phyloP scores from a whole-genome alignment of 2,797 vertebrate genomes.

The Danio jaintianensis region DNA sequence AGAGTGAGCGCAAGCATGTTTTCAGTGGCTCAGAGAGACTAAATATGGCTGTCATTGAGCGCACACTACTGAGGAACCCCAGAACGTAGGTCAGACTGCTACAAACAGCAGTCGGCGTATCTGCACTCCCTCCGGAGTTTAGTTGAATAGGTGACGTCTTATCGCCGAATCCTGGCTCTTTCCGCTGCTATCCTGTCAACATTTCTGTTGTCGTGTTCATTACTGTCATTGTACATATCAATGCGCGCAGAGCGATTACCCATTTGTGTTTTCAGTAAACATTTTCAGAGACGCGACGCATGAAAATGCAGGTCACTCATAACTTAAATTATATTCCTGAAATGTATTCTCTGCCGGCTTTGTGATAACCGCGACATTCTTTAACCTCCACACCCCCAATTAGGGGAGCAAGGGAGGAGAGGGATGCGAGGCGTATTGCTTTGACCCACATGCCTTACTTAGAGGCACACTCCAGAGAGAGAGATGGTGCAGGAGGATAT shows the following conservation, averaged over 20 bases:
- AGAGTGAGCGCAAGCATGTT: slow-evolving; percentile 64
- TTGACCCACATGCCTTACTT: slow-evolving; percentile 76
- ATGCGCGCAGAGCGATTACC: slow-evolving; percentile 40
- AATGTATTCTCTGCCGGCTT: slow-evolving; percentile 76
- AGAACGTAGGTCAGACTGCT: slow-evolving; percentile 19
- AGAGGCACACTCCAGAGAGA: slow-evolving; percentile 70
- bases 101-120: slow-evolving; percentile 11
- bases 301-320: slow-evolving; percentile 76
- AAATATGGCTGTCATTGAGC: slow-evolving; percentile 77
- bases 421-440: slow-evolving; percentile 62
- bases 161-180: neutral
- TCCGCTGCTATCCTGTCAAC: neutral
- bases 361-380: slow-evolving; percentile 78
- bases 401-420: slow-evolving; percentile 65
- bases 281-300: slow-evolving; percentile 4
- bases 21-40: slow-evolving; percentile 77
- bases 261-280: slow-evolving; percentile 41
- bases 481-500: slow-evolving; percentile 79
- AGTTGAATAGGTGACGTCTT: slow-evolving; percentile 18
- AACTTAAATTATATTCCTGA: slow-evolving; percentile 66
- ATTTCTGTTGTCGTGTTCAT: slow-evolving; percentile 25
- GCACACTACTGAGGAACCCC: slow-evolving; percentile 57
- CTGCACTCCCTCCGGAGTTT: slow-evolving; percentile 5
- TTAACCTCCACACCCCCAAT: slow-evolving; percentile 81
- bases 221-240: slow-evolving; percentile 51